Conservation (phyloP, 2,888 invertebrate genomes). For the Dorcus hopei region DNA sequence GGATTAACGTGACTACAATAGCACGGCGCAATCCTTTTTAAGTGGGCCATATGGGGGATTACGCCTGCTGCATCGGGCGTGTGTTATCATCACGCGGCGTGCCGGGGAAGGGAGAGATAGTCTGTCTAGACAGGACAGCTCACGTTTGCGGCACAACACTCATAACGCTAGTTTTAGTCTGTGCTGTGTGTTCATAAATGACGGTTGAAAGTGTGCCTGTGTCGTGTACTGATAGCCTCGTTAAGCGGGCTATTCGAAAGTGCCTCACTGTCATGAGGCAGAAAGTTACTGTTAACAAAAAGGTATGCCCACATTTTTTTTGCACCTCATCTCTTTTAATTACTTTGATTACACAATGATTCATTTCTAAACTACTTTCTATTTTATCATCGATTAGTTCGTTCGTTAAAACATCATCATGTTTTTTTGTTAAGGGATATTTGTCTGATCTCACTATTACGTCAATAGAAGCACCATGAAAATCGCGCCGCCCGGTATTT, state of each 20-base stretch:
- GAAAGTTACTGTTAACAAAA: constrained; percentile 46
- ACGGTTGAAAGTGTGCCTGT: constrained; percentile 31
- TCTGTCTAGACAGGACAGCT: constrained; percentile 37
- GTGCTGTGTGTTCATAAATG: constrained; percentile 30
- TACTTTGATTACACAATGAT: too few relatives aligned
- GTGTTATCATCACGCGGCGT: constrained; percentile 32
- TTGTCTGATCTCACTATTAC: too few relatives aligned
- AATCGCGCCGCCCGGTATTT: too few relatives aligned
- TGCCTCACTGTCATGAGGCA: constrained; percentile 47
- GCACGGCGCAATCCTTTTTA: constrained; percentile 22
- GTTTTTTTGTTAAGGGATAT: too few relatives aligned
- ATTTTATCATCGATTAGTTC: too few relatives aligned
- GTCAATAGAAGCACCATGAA: too few relatives aligned
- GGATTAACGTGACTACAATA: constrained; percentile 8
- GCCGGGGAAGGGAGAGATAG: constrained; percentile 35
- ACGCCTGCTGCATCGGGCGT: constrained; percentile 29
- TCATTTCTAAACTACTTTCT: too few relatives aligned
- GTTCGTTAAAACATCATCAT: too few relatives aligned
- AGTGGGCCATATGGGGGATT: constrained; percentile 39
- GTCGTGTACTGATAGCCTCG: constrained; percentile 28
- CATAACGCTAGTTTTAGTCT: constrained; percentile 18
- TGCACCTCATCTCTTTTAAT: too few relatives aligned
- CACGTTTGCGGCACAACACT: constrained; percentile 23
- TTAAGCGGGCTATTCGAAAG: constrained; percentile 45
- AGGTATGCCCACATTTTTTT: constrained; percentile 34